Evolutionary conservation across 2,888 invertebrate species (phyloP), one percentile per base, ranked within the genome.

Genomic region (Ormyrus labotus): DNA sequence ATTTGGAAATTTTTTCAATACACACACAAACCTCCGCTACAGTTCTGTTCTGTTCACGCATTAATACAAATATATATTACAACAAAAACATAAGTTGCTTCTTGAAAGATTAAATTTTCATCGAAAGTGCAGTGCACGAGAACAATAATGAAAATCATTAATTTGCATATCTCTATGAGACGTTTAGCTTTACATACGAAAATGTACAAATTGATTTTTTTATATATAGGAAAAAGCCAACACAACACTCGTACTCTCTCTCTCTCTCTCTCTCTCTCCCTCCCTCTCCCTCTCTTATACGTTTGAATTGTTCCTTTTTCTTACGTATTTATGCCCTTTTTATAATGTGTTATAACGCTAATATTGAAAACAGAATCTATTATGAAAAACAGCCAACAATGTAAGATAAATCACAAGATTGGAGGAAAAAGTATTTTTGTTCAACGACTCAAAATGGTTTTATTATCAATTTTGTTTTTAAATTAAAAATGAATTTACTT

Each of bases 271-370:
- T 57, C 10, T 19, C 13, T 13, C 13, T 57, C 57, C 47, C 10
- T 57, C n/a, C 48, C n/a, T 55, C 11, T 51, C 48, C 6, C 55
- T 53, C 11, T 65, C 48, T n/a, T 61, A 13, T 13, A 68, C 19
- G 13, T 8, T 47, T 45, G 11, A 47, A 68, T 73, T 61, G 13
- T 50, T 81, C 61, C 9, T 50, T 57, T 7, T 63, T 73, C 63
- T 78, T 68, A 68, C 61, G 68, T 78, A 60, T 73, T 57, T 61
- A 78, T 78, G 64, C 71, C 78, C 58, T 57, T 78, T 72, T 65
- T 58, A 73, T 57, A 61, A 50, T 9, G 64, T 51, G 13, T 48
- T 8, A 73, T 9, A 51, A 47, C 19, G 8, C 55, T 53, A 57
- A 57, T 7, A 71, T 72, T 73, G 48, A 53, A 78, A 72, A 78